Percentiles rank a stretch among this genome's conserved stretches.
Evolutionary conservation across 2,113 vertebrate species (phyloP).

Genomic region (Cygnus buccinator): DNA sequence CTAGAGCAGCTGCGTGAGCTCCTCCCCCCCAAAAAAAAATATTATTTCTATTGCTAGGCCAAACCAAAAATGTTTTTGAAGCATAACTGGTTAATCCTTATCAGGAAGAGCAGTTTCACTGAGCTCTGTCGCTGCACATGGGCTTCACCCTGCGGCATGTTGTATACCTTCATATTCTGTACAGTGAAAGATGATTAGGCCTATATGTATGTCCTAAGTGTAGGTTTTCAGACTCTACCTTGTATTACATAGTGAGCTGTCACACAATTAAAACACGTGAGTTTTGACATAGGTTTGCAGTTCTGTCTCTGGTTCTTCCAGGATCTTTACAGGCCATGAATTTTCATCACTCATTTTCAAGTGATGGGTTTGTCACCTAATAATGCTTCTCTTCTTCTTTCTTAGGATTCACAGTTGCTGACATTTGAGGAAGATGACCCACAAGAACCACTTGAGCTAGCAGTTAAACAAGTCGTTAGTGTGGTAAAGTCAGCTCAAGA

Average conservation of each 20-base stretch:
- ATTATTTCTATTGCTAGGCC: background rate
- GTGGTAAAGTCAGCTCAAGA: conserved; percentile 78
- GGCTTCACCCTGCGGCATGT: background rate
- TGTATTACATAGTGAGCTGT: conserved; percentile 4
- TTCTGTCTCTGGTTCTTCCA: background rate
- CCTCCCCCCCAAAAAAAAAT: background rate
- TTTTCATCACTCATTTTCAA: background rate
- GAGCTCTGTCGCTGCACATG: background rate
- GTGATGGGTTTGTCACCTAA: background rate
- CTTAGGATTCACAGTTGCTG: conserved; percentile 81
- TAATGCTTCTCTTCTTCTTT: background rate
- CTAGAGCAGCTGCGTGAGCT: rapidly evolving
- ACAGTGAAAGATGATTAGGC: background rate
- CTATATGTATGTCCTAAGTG: conserved; percentile 7
- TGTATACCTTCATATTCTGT: background rate
- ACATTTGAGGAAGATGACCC: conserved; percentile 83
- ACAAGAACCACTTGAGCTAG: conserved; percentile 82
- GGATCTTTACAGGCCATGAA: background rate
- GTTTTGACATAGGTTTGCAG: background rate
- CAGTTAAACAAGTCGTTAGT: conserved; percentile 79
- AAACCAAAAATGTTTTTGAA: background rate
- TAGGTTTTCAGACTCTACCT: background rate
- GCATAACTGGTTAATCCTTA: background rate
- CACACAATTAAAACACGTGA: background rate
- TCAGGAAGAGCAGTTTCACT: background rate